Conservation (phyloP, 1,140 invertebrate genomes). For the Pteromalus puparum region DNA sequence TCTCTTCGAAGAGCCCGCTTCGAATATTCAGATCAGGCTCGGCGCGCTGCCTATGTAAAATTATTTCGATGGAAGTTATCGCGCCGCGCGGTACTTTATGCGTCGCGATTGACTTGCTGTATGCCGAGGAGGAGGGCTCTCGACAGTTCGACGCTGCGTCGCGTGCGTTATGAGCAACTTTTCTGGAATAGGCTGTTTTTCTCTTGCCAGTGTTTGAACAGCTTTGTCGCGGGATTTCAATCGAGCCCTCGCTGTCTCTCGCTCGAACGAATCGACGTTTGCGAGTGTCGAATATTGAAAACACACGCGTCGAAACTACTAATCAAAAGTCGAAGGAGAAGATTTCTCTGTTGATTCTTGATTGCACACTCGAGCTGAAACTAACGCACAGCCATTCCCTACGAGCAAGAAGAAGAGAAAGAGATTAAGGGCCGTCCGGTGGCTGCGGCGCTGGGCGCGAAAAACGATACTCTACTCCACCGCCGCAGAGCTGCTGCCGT, state of each 20-base stretch:
- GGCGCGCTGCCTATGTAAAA: conserved; percentile 58
- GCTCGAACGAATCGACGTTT: too few relatives aligned
- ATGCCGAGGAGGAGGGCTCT: too few relatives aligned
- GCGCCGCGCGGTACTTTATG: conserved; percentile 41
- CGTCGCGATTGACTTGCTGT: background rate
- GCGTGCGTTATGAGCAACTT: background rate
- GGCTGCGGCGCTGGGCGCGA: background rate
- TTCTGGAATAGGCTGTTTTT: background rate
- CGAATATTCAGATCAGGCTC: conserved; percentile 60
- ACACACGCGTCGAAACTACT: background rate
- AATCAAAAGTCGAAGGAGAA: background rate
- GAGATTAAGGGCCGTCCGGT: background rate
- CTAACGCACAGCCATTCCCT: background rate
- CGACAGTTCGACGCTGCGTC: too few relatives aligned
- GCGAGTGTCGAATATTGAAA: background rate
- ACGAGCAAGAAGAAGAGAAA: background rate
- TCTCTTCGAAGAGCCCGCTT: conserved; percentile 47
- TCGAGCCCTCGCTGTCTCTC: too few relatives aligned
- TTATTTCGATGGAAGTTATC: conserved; percentile 62
- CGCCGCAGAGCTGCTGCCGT: background rate
- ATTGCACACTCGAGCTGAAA: background rate
- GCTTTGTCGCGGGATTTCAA: too few relatives aligned
- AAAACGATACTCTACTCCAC: conserved; percentile 2
- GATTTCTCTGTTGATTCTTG: background rate
- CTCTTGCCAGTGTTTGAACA: too few relatives aligned